Percentiles rank a stretch among this genome's conserved stretches.
Evolutionary conservation across 2,888 invertebrate genomes (phyloP).

Genomic region (Scaptomyza cyrtandrae): DNA sequence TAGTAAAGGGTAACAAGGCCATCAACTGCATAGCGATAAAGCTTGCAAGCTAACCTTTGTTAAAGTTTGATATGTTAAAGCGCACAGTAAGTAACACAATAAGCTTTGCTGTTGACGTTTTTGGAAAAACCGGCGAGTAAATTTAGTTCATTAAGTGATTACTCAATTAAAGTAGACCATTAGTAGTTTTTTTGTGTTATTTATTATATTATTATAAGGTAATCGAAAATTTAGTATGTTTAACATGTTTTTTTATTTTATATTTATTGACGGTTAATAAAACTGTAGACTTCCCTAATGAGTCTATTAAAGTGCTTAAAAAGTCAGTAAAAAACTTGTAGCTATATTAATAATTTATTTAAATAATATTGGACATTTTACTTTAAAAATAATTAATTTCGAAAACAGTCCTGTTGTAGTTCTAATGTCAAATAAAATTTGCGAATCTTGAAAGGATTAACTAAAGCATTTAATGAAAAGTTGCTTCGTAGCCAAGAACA

Average conservation of each 20-base stretch:
- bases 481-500: slow-evolving; percentile 2
- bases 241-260: background rate
- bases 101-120: background rate
- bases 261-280: background rate
- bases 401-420: background rate
- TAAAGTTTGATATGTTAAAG: background rate
- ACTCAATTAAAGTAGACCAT: background rate
- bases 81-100: background rate
- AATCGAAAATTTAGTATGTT: background rate
- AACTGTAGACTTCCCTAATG: background rate
- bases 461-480: slow-evolving; percentile 8
- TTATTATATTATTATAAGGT: too few relatives aligned
- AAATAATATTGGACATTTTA: too few relatives aligned
- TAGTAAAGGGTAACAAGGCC: slow-evolving; percentile 61
- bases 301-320: background rate
- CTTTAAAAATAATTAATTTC: background rate
- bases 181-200: background rate
- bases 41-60: slow-evolving; percentile 7
- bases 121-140: background rate
- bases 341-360: too few relatives aligned
- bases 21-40: slow-evolving; percentile 25
- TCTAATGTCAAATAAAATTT: background rate
- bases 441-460: background rate
- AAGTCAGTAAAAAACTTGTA: background rate
- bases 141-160: background rate